Percentiles rank a stretch among this genome's conserved stretches.
Evolutionary conservation across 2,113 vertebrate genomes (phyloP).

Genomic region (Toxotes chatareus): DNA sequence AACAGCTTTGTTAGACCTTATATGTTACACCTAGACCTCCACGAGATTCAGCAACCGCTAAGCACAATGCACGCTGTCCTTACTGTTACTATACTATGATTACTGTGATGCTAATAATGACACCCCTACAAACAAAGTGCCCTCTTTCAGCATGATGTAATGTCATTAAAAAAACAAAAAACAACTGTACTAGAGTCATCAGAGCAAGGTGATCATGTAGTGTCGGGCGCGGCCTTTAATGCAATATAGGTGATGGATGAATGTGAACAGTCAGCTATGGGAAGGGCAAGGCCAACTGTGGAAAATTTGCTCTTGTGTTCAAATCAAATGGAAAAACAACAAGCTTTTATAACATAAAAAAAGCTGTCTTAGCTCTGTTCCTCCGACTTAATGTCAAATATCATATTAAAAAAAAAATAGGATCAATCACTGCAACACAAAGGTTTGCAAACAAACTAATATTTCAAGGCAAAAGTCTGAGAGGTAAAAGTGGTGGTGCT

Average conservation of each 20-base stretch:
- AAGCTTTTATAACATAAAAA: background rate
- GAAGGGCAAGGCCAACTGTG: background rate
- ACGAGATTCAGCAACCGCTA: background rate
- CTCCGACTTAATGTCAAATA: background rate
- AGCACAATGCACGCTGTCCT: background rate
- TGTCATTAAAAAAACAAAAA: background rate
- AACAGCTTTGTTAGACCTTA: background rate
- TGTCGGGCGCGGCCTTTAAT: no score
- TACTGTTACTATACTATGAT: background rate
- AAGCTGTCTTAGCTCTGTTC: background rate
- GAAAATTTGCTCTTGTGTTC: background rate
- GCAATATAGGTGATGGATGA: background rate
- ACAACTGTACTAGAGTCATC: background rate
- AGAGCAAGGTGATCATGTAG: no score
- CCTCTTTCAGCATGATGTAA: background rate
- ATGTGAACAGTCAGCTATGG: background rate
- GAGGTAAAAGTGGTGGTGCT: background rate
- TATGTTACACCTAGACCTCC: background rate
- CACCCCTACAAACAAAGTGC: conserved; percentile 5
- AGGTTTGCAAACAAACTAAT: background rate
- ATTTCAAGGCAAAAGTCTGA: background rate
- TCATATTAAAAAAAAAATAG: background rate
- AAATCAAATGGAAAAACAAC: background rate
- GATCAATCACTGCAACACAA: background rate
- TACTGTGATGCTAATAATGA: background rate